Evolutionary conservation across 2,113 vertebrate genomes (phyloP).

Genomic region (Phylloscopus whistleri): DNA sequence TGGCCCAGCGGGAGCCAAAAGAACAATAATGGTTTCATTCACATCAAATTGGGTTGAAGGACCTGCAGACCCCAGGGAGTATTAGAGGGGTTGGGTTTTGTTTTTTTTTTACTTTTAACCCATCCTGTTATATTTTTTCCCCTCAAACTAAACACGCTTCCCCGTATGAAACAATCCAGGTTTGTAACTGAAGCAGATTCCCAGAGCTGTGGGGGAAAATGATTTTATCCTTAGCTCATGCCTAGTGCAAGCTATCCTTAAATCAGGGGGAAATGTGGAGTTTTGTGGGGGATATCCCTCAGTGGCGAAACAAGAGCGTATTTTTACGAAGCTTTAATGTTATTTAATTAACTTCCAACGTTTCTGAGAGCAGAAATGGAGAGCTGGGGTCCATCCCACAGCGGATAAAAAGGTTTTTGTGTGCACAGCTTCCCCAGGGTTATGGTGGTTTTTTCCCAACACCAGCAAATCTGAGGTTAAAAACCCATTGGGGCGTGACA

Average conservation of each 20-base stretch:
- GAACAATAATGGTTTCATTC: slow-evolving; percentile 60
- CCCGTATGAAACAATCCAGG: background rate
- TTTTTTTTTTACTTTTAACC: background rate
- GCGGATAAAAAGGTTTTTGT: accelerated
- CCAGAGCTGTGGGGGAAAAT: background rate
- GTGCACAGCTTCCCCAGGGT: accelerated
- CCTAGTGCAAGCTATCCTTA: background rate
- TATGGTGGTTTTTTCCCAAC: background rate
- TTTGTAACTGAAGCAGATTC: background rate
- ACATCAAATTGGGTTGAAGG: slow-evolving; percentile 59
- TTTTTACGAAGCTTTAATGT: background rate
- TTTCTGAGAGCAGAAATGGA: background rate
- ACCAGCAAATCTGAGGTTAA: background rate
- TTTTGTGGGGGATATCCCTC: background rate
- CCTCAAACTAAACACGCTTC: background rate
- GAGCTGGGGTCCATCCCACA: background rate
- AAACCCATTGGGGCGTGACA: background rate
- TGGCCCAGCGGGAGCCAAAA: slow-evolving; percentile 23
- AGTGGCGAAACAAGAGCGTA: accelerated
- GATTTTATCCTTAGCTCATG: background rate
- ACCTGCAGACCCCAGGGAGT: background rate
- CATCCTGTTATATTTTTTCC: background rate
- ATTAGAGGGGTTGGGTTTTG: background rate
- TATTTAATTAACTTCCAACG: background rate
- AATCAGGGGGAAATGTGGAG: background rate